Conservation (phyloP, 1,140 invertebrate species). For the Meloidogyne hapla region DNA sequence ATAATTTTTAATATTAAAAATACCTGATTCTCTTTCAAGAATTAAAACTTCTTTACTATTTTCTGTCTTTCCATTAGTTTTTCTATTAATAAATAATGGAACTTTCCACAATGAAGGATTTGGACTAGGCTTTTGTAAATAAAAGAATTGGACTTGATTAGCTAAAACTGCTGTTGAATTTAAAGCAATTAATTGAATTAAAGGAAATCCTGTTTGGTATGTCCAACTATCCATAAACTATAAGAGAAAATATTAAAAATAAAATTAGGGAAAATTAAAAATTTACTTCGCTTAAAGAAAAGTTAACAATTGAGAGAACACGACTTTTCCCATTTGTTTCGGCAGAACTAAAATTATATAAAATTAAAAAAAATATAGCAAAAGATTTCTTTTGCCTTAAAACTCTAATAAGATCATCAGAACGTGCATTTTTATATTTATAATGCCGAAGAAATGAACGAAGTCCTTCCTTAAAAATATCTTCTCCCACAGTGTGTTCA, state of each 20-base stretch:
- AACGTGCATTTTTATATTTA: conserved; percentile 32
- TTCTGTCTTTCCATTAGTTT: too few relatives aligned
- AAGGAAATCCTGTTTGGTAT: conserved; percentile 31
- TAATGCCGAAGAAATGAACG: conserved; percentile 28
- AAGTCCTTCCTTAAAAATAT: conserved; percentile 34
- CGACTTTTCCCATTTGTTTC: background rate
- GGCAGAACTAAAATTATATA: background rate
- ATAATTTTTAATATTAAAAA: background rate
- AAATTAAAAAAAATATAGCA: background rate
- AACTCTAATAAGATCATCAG: conserved; percentile 29
- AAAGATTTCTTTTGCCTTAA: background rate
- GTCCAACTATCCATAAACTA: conserved; percentile 34
- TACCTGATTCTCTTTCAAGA: conserved; percentile 16
- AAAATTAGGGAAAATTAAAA: background rate
- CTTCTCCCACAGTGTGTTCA: conserved; percentile 28
- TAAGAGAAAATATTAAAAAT: background rate
- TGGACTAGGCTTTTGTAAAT: background rate
- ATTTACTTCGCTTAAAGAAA: conserved; percentile 22
- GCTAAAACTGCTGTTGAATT: conserved; percentile 10
- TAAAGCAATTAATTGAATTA: conserved; percentile 12
- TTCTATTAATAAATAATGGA: conserved; percentile 19
- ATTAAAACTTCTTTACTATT: background rate
- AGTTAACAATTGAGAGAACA: conserved; percentile 21
- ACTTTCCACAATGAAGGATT: conserved; percentile 30
- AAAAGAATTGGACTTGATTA: conserved; percentile 24